These are phyloP conservation scores for Copidosoma aretas DNA, from an alignment of 2,888 invertebrate genomes.

Conservation along the genomic window DNA sequence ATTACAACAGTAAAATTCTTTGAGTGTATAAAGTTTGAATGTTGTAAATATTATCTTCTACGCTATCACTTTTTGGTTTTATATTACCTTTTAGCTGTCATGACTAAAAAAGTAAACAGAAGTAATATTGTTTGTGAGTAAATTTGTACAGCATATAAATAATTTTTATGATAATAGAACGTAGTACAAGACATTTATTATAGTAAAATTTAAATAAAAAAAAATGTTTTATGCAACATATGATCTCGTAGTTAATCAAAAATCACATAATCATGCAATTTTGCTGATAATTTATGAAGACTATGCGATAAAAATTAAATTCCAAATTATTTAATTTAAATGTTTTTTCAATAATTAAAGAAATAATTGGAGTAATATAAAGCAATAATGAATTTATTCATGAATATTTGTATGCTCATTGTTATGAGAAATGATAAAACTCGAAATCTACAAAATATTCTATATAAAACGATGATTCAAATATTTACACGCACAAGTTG, in stretches of 20 bases:
- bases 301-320: too few relatives aligned
- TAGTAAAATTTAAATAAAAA: too few relatives aligned
- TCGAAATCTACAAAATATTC: constrained; percentile 38
- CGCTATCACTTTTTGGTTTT: not conserved
- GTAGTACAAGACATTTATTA: too few relatives aligned
- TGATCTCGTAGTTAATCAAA: too few relatives aligned
- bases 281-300: too few relatives aligned
- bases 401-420: constrained; percentile 37
- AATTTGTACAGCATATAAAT: not conserved
- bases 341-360: not conserved
- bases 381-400: constrained; percentile 23
- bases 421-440: constrained; percentile 36
- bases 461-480: constrained; percentile 31
- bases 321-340: too few relatives aligned
- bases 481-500: constrained; percentile 38
- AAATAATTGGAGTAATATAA: not conserved
- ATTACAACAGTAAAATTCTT: constrained; percentile 27
- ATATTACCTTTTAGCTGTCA: not conserved
- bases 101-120: not conserved
- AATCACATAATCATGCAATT: too few relatives aligned
- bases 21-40: constrained; percentile 35
- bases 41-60: constrained; percentile 39
- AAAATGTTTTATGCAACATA: too few relatives aligned
- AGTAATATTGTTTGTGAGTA: not conserved
- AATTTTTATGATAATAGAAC: too few relatives aligned